Percentiles rank a stretch among this genome's conserved stretches.
Evolutionary conservation across 2,888 invertebrate genomes (phyloP).

Genomic region (Blastobasis lacticolella): DNA sequence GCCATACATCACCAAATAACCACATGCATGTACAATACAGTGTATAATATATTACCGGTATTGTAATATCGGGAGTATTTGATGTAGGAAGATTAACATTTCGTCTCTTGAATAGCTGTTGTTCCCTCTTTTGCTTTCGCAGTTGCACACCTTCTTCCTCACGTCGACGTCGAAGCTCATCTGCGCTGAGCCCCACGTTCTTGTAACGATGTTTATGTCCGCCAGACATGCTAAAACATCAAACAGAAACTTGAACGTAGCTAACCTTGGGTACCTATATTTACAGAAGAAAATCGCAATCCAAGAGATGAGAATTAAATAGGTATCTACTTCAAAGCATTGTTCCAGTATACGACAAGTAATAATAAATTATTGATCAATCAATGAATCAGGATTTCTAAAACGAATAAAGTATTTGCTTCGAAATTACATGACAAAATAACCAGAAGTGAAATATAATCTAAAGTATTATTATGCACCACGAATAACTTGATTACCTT

Average conservation of each 20-base stretch:
- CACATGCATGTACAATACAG: neutral
- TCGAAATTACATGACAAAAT: no score
- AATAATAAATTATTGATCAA: no score
- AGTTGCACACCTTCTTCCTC: slow-evolving; percentile 98
- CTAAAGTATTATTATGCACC: no score
- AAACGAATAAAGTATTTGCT: no score
- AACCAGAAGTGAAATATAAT: no score
- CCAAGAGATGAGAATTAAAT: no score
- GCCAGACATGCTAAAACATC: slow-evolving; percentile 80
- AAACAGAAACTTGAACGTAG: neutral
- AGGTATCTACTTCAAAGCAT: no score
- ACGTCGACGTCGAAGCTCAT: slow-evolving; percentile 91
- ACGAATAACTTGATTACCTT: no score
- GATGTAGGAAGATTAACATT: slow-evolving; percentile 79
- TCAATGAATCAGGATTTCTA: no score
- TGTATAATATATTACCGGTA: slow-evolving; percentile 37
- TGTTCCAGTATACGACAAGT: no score
- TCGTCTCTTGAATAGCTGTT: slow-evolving; percentile 92
- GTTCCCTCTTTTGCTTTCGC: slow-evolving; percentile 95
- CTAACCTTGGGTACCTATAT: no score
- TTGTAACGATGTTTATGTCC: slow-evolving; percentile 94
- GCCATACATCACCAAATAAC: neutral
- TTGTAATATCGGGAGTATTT: slow-evolving; percentile 47
- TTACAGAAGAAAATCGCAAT: no score
- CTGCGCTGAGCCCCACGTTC: slow-evolving; percentile 92